These are phyloP conservation scores for Eretmocerus hayati DNA, from an alignment of 2,888 invertebrate species.

Conservation along the genomic window DNA sequence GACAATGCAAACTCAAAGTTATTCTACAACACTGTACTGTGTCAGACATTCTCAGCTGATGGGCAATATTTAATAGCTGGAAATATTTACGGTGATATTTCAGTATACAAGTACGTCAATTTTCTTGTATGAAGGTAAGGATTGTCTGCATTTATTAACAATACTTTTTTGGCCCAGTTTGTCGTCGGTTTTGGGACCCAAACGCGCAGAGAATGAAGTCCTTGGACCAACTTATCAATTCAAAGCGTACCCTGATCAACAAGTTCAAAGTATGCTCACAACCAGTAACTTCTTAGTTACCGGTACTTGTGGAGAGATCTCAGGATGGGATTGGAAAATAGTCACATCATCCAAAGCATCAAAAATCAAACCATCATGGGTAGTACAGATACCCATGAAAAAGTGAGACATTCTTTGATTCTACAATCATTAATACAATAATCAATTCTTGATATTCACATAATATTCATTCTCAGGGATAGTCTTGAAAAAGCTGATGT, in stretches of 20 bases:
- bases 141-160: slow-evolving; percentile 5
- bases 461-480: slow-evolving; percentile 51
- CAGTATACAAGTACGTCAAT: slow-evolving; percentile 68
- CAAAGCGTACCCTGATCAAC: slow-evolving; percentile 56
- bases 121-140: slow-evolving; percentile 2
- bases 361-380: slow-evolving; percentile 59
- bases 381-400: slow-evolving; percentile 58
- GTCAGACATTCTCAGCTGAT: slow-evolving; percentile 77
- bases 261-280: slow-evolving; percentile 62
- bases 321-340: slow-evolving; percentile 70
- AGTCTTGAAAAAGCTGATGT: slow-evolving; percentile 70
- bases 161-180: slow-evolving; percentile 49
- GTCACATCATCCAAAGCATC: slow-evolving; percentile 55
- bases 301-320: slow-evolving; percentile 70
- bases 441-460: too few species aligned
- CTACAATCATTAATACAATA: not conserved
- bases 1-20: slow-evolving; percentile 46
- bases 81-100: slow-evolving; percentile 78
- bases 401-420: slow-evolving; percentile 33
- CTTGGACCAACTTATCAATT: slow-evolving; percentile 59
- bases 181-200: slow-evolving; percentile 56
- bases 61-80: slow-evolving; percentile 76
- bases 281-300: slow-evolving; percentile 64
- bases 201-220: slow-evolving; percentile 52
- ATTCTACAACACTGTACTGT: slow-evolving; percentile 73